Conservation (phyloP, 2,797 vertebrate species). For the Rhyacichthys aspro region DNA sequence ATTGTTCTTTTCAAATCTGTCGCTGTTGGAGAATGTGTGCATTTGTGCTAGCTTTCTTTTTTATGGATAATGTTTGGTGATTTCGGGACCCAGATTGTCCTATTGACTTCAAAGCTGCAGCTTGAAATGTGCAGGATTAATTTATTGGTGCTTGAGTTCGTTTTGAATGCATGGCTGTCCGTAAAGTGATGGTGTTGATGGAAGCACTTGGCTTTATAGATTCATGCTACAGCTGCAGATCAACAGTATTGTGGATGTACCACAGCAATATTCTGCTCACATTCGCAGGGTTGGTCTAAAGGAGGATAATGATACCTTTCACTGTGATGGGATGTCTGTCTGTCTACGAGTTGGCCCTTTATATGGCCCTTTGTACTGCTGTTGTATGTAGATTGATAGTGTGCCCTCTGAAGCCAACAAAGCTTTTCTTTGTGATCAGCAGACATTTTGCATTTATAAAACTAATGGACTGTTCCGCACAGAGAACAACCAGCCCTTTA, state of each 20-base stretch:
- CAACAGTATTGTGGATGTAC: slow-evolving; percentile 21
- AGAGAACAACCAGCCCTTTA: no score
- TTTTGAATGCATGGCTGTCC: slow-evolving; percentile 45
- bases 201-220: slow-evolving; percentile 20
- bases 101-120: slow-evolving; percentile 53
- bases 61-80: slow-evolving; percentile 39
- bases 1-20: slow-evolving; percentile 27
- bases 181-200: slow-evolving; percentile 43
- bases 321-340: no score
- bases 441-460: no score
- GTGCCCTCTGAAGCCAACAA: no score
- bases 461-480: no score
- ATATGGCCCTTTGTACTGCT: no score
- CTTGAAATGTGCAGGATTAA: slow-evolving; percentile 47
- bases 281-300: no score
- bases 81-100: slow-evolving; percentile 35
- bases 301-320: no score
- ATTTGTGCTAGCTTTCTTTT: slow-evolving; percentile 16
- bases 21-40: slow-evolving; percentile 22
- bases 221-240: slow-evolving; percentile 40
- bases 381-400: no score
- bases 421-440: no score
- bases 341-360: no score
- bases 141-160: slow-evolving; percentile 38
- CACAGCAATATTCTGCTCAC: no score